Base-by-base conservation (phyloP, 2,888 invertebrate genomes). In the Acronicta leporina region DNA sequence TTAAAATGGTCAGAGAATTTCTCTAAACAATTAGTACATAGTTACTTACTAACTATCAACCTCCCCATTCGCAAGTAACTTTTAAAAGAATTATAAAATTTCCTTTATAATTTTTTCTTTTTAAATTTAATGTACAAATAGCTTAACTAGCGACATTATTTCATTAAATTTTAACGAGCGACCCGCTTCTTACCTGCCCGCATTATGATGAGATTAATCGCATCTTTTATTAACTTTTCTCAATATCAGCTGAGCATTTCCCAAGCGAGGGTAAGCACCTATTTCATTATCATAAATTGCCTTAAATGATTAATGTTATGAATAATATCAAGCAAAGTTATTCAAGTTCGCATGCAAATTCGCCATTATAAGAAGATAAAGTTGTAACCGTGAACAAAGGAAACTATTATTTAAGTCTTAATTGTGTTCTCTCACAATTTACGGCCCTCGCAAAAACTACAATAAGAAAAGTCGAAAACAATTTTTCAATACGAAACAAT, bases 291-390 rank as follows among this genome's bases (percentile, higher is more conserved):
- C 46, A 20, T 20, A n/a, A 74, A 59, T 60, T 70, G 54, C 35
- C 54, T 42, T 52, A 51, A 75, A 71, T 67, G 40, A 63, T 71
- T 50, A 61, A 70, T 63, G 41, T 47, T 27, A 62, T 61, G 52
- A 63, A 10, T 2, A 10, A 13, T 35, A 52, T 61, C 42, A 63
- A 57, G 41, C 15, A 5, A 46, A 52, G 42, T 30, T 57, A 60
- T 58, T 62, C 42, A 55, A 35, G 38, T 54, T 56, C 6, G 58
- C 50, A 67, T 63, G 67, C 35, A 75, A 70, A 63, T 70, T 63
- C 25, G 35, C 40, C 14, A 46, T 44, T 20, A 53, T 38, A 55
- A 35, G 16, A 27, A 45, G 15, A 14, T 45, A 44, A 41, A 61
- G 41, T 30, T 33, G 13, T 30, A 40, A 40, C 42, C 27, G 9